Percentiles rank a stretch among this genome's conserved stretches.
Evolutionary conservation across 37 sponge, comb jelly and placozoan genomes (phyloP).

Genomic region (Beroe ovata): DNA sequence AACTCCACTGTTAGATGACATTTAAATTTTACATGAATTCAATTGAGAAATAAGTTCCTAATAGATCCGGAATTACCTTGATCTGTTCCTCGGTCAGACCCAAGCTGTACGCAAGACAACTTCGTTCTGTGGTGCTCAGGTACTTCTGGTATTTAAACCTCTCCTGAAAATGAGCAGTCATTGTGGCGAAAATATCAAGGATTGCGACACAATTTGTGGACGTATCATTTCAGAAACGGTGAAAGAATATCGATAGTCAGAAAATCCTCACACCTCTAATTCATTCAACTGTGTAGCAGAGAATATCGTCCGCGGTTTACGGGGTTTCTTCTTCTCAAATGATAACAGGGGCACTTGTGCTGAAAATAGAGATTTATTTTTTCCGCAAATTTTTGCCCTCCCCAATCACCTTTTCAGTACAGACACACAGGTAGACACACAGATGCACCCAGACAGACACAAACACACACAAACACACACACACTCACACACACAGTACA

Average conservation of each 20-base stretch:
- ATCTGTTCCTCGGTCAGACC: conserved; percentile 60
- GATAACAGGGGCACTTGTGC: conserved; percentile 64
- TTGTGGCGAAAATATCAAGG: no score
- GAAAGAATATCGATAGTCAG: no score
- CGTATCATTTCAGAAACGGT: no score
- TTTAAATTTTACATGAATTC: no score
- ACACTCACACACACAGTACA: no score
- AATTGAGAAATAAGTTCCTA: background rate
- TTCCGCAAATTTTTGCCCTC: background rate
- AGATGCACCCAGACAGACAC: no score
- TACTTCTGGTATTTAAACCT: conserved; percentile 64
- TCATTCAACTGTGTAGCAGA: conserved; percentile 58
- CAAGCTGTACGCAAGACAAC: conserved; percentile 56
- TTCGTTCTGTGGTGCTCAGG: conserved; percentile 40
- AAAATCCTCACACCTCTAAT: conserved; percentile 37
- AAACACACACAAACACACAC: no score
- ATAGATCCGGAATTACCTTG: no score
- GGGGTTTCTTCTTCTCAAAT: conserved; percentile 57
- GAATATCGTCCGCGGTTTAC: conserved; percentile 55
- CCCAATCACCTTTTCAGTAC: no score
- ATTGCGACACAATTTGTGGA: no score
- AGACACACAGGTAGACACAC: no score
- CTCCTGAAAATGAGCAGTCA: conserved; percentile 22
- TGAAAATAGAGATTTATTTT: conserved; percentile 7
- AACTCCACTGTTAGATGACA: no score